Conservation (phyloP, 2,888 invertebrate species). For the Pecten maximus region DNA sequence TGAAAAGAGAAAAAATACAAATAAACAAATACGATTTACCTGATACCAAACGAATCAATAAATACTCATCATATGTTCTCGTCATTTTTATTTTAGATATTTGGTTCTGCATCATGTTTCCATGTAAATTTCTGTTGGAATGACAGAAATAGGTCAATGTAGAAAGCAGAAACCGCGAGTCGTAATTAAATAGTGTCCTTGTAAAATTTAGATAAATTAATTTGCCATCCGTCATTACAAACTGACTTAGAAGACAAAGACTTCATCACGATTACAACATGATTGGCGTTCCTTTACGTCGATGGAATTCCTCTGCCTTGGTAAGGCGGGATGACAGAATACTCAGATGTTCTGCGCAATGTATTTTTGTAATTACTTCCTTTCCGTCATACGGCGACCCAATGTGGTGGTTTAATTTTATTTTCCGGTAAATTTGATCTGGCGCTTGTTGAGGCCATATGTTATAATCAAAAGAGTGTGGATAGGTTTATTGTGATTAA, state of each 20-base stretch:
- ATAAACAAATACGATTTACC: no score
- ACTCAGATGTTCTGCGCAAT: not conserved
- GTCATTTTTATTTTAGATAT: not conserved
- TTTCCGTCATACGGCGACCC: not conserved
- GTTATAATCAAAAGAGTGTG: not conserved
- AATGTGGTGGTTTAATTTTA: not conserved
- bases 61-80: not conserved
- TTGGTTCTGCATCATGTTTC: not conserved
- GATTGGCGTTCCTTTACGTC: not conserved
- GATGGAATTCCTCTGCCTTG: not conserved
- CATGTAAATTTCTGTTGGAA: not conserved
- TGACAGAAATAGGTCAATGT: conserved; percentile 9
- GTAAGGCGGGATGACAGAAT: not conserved
- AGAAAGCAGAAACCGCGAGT: conserved; percentile 1
- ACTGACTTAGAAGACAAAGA: not conserved
- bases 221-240: conserved; percentile 29
- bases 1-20: no score
- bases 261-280: not conserved
- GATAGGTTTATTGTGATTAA: not conserved
- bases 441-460: not conserved
- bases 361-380: not conserved
- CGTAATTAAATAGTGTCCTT: conserved; percentile 1
- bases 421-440: not conserved
- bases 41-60: no score
- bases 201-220: conserved; percentile 3